Evolutionary conservation across 1,140 invertebrate species (phyloP).

Genomic region (Telenomus remus): DNA sequence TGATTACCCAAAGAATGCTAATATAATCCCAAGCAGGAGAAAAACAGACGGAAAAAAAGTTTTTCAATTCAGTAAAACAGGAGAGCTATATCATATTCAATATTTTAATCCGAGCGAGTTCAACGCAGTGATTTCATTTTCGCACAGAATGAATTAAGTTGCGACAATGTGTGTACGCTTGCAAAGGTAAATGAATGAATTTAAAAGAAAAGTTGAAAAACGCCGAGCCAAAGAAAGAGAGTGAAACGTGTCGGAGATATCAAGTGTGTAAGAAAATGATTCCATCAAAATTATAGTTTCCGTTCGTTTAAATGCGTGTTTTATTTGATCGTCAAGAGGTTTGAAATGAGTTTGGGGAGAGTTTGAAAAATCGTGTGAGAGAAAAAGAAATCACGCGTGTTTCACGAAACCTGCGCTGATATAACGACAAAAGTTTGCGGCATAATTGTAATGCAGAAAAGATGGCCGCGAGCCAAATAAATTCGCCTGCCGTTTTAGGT

Average conservation of each 20-base stretch:
- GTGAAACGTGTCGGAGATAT: too few species aligned
- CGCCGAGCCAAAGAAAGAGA: too few species aligned
- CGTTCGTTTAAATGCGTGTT: too few species aligned
- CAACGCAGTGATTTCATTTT: slow-evolving; percentile 34
- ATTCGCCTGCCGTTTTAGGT: slow-evolving; percentile 41
- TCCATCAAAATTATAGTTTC: too few species aligned
- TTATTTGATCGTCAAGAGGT: too few species aligned
- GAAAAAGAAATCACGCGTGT: slow-evolving; percentile 8
- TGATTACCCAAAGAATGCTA: slow-evolving; percentile 15
- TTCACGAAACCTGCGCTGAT: slow-evolving; percentile 32
- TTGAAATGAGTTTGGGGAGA: too few species aligned
- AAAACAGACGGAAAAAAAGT: slow-evolving; percentile 26
- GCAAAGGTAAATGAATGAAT: slow-evolving; percentile 36
- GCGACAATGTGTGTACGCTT: slow-evolving; percentile 23
- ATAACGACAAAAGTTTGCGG: slow-evolving; percentile 24
- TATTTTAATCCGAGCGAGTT: slow-evolving; percentile 41
- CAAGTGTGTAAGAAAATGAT: too few species aligned
- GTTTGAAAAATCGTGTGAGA: too few species aligned
- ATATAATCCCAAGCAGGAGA: slow-evolving; percentile 14
- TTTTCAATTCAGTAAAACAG: slow-evolving; percentile 35
- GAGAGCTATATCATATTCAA: slow-evolving; percentile 33
- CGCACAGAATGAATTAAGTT: slow-evolving; percentile 49
- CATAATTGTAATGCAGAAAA: slow-evolving; percentile 34
- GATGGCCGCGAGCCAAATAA: slow-evolving; percentile 51
- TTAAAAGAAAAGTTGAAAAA: slow-evolving; percentile 6